phyloP scores from a whole-genome alignment of 2,888 invertebrate species.

The Oegoconia quadripuncta region DNA sequence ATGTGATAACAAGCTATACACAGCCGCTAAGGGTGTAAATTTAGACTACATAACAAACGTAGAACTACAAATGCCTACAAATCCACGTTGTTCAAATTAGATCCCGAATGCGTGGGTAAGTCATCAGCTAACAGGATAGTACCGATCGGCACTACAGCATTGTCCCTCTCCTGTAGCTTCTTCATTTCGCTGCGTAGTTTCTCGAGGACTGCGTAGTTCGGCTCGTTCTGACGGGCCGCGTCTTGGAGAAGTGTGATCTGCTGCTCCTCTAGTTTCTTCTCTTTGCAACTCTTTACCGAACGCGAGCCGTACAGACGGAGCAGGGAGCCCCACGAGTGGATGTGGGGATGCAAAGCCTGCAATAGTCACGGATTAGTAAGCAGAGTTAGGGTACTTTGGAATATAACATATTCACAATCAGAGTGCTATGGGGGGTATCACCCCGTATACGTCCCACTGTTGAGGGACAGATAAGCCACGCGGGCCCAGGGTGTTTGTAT shows the following conservation, averaged over 20 bases:
- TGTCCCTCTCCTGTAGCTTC: conserved; percentile 83
- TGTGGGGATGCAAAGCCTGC: conserved; percentile 94
- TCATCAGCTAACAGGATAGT: conserved; percentile 68
- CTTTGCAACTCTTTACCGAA: conserved; percentile 93
- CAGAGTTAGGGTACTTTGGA: too few species aligned
- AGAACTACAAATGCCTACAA: conserved; percentile 67
- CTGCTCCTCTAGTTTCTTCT: conserved; percentile 92
- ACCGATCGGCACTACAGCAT: conserved; percentile 80
- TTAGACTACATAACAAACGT: too few species aligned
- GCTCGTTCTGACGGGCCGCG: conserved; percentile 92
- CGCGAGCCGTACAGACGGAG: conserved; percentile 95
- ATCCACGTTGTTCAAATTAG: conserved; percentile 89
- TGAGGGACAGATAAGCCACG: too few species aligned
- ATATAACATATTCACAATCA: too few species aligned
- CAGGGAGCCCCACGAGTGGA: conserved; percentile 96
- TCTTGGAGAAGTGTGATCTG: conserved; percentile 91
- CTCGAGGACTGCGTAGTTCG: conserved; percentile 93
- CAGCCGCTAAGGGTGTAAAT: too few species aligned
- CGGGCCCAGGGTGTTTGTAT: too few species aligned
- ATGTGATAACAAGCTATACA: too few species aligned
- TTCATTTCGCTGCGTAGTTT: conserved; percentile 91
- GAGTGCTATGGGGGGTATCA: too few species aligned
- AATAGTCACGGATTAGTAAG: conserved; percentile 21
- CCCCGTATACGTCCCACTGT: too few species aligned
- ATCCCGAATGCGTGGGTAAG: conserved; percentile 85